A percentile compares a stretch with the other conserved stretches of the same genome.
phyloP scores from a whole-genome alignment of 37 sponge, comb jelly and placozoan species.

The Aphrocallistes beatrix region DNA sequence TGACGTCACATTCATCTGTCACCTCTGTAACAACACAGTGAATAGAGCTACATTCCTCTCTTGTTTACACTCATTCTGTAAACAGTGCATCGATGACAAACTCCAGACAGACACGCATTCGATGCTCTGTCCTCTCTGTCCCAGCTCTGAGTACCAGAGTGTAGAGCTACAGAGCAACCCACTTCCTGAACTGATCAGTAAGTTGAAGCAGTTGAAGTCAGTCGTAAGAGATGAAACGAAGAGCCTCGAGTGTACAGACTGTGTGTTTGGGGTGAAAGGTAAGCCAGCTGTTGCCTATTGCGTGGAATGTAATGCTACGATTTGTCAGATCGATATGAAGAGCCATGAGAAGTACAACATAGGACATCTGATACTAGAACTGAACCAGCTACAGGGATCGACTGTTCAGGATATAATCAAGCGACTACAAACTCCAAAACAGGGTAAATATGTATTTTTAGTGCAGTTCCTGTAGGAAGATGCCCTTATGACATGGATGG shows the following conservation, averaged over 20 bases:
- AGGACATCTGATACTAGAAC: neutral
- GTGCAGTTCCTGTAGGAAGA: no score
- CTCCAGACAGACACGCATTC: neutral
- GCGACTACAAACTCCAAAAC: neutral
- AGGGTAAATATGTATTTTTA: no score
- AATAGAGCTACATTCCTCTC: neutral
- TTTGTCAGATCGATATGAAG: conserved; percentile 10
- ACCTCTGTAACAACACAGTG: neutral
- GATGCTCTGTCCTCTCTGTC: neutral
- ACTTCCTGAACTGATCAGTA: neutral
- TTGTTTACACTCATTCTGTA: neutral
- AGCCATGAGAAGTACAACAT: neutral
- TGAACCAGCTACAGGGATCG: neutral
- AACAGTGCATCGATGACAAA: neutral
- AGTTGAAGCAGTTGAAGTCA: neutral
- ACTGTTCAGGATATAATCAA: neutral
- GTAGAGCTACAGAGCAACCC: neutral
- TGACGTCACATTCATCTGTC: neutral
- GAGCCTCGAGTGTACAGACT: neutral
- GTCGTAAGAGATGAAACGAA: no score
- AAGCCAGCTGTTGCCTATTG: neutral
- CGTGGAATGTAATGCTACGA: neutral
- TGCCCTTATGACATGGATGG: no score
- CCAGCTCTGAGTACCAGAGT: neutral
- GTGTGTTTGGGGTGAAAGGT: neutral